Conservation (phyloP, 2,888 invertebrate genomes). For the Punctoribates punctum region DNA sequence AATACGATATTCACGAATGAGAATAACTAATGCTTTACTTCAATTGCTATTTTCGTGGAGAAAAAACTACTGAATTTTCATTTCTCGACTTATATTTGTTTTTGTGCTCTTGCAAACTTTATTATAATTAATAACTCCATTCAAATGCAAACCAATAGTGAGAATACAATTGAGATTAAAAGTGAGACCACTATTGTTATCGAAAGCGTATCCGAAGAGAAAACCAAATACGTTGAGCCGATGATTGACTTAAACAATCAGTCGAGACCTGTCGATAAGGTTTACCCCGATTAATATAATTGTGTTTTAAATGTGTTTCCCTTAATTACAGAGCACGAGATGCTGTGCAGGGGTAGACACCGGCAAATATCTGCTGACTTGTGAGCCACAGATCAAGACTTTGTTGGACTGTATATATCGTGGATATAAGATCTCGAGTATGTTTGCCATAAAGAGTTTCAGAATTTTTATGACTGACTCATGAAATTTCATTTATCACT, state of each 20-base stretch:
- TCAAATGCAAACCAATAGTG: background rate
- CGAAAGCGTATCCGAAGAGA: background rate
- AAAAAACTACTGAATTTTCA: background rate
- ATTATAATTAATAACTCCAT: background rate
- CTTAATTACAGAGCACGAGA: background rate
- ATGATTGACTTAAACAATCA: constrained; percentile 32
- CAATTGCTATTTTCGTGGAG: no score
- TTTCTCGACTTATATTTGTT: background rate
- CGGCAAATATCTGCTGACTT: constrained; percentile 37
- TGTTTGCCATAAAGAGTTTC: background rate
- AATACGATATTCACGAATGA: background rate
- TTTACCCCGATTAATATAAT: no score
- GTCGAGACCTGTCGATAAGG: constrained; percentile 10
- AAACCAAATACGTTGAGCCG: background rate
- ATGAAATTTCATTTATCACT: background rate
- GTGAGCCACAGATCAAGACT: constrained; percentile 38
- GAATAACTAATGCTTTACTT: no score
- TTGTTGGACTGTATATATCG: constrained; percentile 41
- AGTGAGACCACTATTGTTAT: background rate
- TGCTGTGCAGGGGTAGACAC: background rate
- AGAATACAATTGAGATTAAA: background rate
- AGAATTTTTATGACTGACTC: background rate
- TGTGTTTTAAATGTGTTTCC: background rate
- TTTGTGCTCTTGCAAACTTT: background rate
- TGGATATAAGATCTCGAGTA: constrained; percentile 39